Percentiles rank a stretch among this genome's conserved stretches.
Conservation (phyloP, 2,888 invertebrate genomes). For the Tolmerus cingulatus region DNA sequence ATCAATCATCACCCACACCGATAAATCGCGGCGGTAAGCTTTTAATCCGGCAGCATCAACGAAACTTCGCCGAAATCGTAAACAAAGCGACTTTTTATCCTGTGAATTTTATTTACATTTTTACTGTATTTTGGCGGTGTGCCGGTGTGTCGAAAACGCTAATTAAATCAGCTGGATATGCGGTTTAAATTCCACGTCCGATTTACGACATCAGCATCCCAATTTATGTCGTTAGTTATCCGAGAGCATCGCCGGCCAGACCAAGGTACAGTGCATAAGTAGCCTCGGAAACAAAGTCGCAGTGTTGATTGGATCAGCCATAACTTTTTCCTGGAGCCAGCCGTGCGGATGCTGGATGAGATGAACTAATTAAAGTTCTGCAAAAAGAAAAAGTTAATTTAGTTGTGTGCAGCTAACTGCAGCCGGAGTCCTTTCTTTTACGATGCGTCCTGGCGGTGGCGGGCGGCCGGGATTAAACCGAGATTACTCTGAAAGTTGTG, state of each 20-base stretch:
- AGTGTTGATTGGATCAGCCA: not conserved
- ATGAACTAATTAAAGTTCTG: slow-evolving; percentile 30
- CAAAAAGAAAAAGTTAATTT: not conserved
- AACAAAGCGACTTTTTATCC: not conserved
- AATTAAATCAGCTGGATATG: not conserved
- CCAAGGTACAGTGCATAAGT: not conserved
- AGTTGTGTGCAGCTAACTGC: slow-evolving; percentile 10
- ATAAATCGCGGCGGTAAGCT: not conserved
- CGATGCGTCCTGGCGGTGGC: not conserved
- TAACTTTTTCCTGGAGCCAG: not conserved
- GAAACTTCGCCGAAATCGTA: not conserved
- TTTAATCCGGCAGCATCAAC: not conserved
- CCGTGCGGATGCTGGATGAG: not conserved
- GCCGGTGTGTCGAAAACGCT: not conserved
- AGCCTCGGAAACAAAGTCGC: not conserved
- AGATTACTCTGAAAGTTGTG: not conserved
- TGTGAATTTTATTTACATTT: not conserved
- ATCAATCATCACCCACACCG: not conserved
- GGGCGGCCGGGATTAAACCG: not conserved
- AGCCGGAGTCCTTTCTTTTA: not conserved
- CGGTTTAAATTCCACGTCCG: not conserved
- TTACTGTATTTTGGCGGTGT: not conserved
- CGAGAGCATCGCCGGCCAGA: not conserved
- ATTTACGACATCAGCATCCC: not conserved
- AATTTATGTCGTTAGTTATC: not conserved